These are phyloP conservation scores for Cheilinus undulatus DNA, from an alignment of 2,113 vertebrate species.

Conservation along the genomic window DNA sequence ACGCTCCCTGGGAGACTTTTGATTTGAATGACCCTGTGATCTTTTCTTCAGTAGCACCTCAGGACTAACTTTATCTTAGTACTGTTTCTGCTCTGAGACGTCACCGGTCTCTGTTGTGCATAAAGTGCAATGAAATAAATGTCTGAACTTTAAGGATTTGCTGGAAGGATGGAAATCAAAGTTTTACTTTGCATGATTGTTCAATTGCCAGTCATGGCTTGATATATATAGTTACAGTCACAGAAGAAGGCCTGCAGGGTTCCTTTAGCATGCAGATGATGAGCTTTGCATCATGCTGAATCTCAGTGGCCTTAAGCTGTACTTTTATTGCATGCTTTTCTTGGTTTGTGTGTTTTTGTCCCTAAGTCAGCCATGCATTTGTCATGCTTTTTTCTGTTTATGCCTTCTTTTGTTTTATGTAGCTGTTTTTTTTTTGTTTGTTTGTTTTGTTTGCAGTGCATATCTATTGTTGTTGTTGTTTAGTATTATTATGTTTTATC, in stretches of 20 bases:
- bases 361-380: too few species aligned
- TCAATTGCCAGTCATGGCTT: neutral
- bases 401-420: too few species aligned
- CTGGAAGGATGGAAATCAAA: neutral
- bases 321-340: too few species aligned
- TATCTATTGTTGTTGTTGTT: too few species aligned
- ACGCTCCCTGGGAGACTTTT: slow-evolving; percentile 10
- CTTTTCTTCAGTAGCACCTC: slow-evolving; percentile 22
- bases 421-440: too few species aligned
- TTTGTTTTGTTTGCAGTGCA: too few species aligned
- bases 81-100: neutral
- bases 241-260: neutral
- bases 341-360: too few species aligned
- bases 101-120: neutral
- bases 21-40: slow-evolving; percentile 18
- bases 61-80: neutral
- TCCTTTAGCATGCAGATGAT: neutral
- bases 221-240: neutral
- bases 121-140: neutral
- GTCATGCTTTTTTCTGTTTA: too few species aligned
- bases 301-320: neutral
- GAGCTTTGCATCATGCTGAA: neutral
- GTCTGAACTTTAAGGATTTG: neutral
- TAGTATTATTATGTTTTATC: too few species aligned
- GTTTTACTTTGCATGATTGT: neutral